Evolutionary conservation across 1,140 invertebrate species (phyloP), one percentile per base, ranked within the genome.

Genomic region (Aleiodes sp.): DNA sequence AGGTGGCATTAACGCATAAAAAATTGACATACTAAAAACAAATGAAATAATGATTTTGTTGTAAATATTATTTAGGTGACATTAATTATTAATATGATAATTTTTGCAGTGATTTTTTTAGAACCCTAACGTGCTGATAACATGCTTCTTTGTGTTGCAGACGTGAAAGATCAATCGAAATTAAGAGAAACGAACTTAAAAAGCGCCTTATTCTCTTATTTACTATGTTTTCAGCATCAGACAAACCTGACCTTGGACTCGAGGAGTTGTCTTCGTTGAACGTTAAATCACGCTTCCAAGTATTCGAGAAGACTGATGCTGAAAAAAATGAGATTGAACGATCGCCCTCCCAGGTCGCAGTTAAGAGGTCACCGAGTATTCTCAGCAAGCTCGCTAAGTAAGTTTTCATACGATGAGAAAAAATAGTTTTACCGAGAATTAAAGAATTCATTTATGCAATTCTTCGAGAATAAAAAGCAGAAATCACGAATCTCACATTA

Each of bases 221-320:
- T 75, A 72, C 57, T 24, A 29, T 59, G 56, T 72, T 86, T 80
- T 21, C 82, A 94, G 94, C 94, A 60, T 95, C 93, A 72, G 93
- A 95, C 78, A 96, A 96, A 80, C 92, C 94, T n/a, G 93, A 95
- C 85, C 88, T 96, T 35, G 94, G 94, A 21, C 86, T 96, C 19
- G 93, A 95, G 76, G 94, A 96, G 79, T 82, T 96, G 43, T 91
- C 92, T 10, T 89, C 89, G 68, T 82, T 96, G 52, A 94, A 96
- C 82, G 93, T 96, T 1, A 94, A 94, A 80, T 94, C 94, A 60
- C 89, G 92, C 62, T 96, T 95, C 86, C 91, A 96, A 84, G 90
- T 95, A 67, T 96, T 96, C 83, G 94, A 96, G 83, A 90, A 89
- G 73, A 80, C 80, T 19, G 80, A 80, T 56, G 82, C 84, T n/a